Conservation (phyloP, 2,113 vertebrate genomes). For the Eurypyga helias region DNA sequence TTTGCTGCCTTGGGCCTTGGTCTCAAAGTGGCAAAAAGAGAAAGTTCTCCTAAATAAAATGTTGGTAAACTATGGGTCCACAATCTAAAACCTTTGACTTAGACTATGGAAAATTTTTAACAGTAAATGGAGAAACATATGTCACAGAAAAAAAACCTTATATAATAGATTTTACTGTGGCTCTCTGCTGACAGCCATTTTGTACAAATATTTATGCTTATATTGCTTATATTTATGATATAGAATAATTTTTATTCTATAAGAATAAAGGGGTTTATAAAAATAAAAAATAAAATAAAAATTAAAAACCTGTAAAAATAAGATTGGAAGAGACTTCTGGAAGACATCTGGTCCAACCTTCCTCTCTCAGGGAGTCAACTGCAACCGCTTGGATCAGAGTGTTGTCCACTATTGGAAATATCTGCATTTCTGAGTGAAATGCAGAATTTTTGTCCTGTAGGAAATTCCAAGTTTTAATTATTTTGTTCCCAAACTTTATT, state of each 20-base stretch:
- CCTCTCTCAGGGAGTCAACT: not conserved
- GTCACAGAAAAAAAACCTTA: not conserved
- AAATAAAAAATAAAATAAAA: no score
- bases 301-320: not conserved
- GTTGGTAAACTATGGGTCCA: not conserved
- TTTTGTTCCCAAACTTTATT: not conserved
- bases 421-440: not conserved
- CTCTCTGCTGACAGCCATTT: not conserved
- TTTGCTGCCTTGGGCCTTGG: not conserved
- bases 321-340: not conserved
- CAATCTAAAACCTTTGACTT: not conserved
- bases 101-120: not conserved
- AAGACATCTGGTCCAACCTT: not conserved
- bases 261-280: no score
- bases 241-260: no score
- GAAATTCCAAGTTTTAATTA: not conserved
- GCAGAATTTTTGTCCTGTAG: not conserved
- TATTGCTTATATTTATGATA: not conserved
- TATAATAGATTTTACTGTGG: not conserved
- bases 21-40: not conserved
- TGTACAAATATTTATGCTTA: not conserved
- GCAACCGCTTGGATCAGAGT: not conserved
- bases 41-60: not conserved
- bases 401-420: not conserved
- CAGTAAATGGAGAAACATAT: not conserved